Percentiles rank a stretch among this genome's conserved stretches.
Conservation (phyloP, 2,888 invertebrate species). For the Cataglyphis rosenhaueri region DNA sequence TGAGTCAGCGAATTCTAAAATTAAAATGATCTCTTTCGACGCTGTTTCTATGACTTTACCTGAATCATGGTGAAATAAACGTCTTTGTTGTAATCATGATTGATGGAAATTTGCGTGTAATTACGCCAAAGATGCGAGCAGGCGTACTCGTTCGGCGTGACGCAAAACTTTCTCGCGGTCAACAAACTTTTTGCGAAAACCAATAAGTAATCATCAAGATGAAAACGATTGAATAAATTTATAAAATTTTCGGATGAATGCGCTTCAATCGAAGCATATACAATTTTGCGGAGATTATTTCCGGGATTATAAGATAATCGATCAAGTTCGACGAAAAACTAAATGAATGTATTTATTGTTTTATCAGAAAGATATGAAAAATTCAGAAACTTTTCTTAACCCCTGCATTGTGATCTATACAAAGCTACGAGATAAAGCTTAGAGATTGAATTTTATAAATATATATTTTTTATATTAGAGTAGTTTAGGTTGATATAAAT, state of each 20-base stretch:
- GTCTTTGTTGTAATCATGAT: conserved; percentile 31
- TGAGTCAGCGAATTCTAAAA: not conserved
- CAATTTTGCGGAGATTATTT: not conserved
- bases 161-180: conserved; percentile 58
- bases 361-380: not conserved
- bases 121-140: conserved; percentile 29
- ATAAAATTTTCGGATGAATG: not conserved
- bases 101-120: conserved; percentile 40
- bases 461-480: not conserved
- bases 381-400: not conserved
- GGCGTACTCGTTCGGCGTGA: conserved; percentile 50
- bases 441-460: not conserved
- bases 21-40: not conserved
- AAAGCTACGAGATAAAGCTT: not conserved
- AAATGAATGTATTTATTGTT: not conserved
- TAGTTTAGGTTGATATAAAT: not conserved
- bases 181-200: conserved; percentile 44
- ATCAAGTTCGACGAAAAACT: not conserved
- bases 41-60: not conserved
- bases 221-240: conserved; percentile 52
- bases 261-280: not conserved
- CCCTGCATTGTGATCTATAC: not conserved
- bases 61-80: not conserved
- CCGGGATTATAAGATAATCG: not conserved
- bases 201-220: conserved; percentile 46